A percentile compares a stretch with the other conserved stretches of the same genome.
These are phyloP conservation scores for Pyrocoelia pectoralis DNA, from an alignment of 2,888 invertebrate genomes.

Conservation along the genomic window DNA sequence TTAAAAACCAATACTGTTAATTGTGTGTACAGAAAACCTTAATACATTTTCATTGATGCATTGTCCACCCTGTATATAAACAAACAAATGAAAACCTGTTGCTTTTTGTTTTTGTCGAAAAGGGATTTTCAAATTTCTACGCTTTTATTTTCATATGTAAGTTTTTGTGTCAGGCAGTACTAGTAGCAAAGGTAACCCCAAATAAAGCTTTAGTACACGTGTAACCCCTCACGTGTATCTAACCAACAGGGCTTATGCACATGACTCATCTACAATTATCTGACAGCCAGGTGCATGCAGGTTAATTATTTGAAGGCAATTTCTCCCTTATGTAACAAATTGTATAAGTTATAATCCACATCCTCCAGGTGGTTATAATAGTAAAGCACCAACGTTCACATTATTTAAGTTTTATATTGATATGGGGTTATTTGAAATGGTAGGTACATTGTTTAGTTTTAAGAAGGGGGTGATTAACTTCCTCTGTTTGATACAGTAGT, in stretches of 20 bases:
- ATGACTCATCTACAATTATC: constrained; percentile 51
- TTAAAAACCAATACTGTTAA: no score
- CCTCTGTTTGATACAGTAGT: constrained; percentile 24
- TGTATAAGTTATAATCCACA: constrained; percentile 18
- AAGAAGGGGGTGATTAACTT: constrained; percentile 24
- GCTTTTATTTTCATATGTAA: neutral
- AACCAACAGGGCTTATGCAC: constrained; percentile 44
- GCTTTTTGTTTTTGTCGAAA: neutral
- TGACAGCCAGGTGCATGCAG: constrained; percentile 53
- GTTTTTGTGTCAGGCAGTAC: constrained; percentile 49
- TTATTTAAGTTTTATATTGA: constrained; percentile 39
- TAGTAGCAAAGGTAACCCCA: constrained; percentile 41
- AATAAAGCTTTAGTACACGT: constrained; percentile 41
- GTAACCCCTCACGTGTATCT: constrained; percentile 43
- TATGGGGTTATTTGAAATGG: constrained; percentile 28
- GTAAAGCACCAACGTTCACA: constrained; percentile 38
- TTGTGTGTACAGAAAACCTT: no score
- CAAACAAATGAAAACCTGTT: no score
- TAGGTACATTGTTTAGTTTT: constrained; percentile 14
- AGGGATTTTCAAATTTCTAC: neutral
- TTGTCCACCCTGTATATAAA: no score
- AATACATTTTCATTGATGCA: no score
- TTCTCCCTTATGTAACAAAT: constrained; percentile 30
- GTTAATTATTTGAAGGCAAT: constrained; percentile 41
- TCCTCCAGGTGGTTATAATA: constrained; percentile 46